These are phyloP conservation scores for Anneissia japonica DNA, from an alignment of 35 echinoderm and acorn worm species.

Conservation along the genomic window DNA sequence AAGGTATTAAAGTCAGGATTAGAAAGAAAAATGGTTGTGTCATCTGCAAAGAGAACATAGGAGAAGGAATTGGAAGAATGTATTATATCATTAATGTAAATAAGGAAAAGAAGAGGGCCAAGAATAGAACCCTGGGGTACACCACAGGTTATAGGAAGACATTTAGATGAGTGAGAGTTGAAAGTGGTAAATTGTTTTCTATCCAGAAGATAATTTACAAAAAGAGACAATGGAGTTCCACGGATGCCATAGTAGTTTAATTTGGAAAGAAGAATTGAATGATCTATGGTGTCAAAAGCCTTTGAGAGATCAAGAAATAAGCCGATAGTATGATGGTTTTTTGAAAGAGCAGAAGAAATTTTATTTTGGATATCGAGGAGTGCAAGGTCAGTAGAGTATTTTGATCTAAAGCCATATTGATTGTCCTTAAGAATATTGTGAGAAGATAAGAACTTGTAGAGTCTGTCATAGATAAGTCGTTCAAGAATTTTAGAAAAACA, in stretches of 20 bases:
- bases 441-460: not conserved
- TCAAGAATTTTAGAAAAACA: conserved; percentile 43
- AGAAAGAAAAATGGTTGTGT: not conserved
- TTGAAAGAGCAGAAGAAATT: not conserved
- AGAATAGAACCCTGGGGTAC: conserved; percentile 17
- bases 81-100: too few relatives aligned
- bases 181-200: not conserved
- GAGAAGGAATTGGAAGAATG: too few relatives aligned
- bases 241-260: conserved; percentile 8
- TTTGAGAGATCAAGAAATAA: not conserved
- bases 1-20: not conserved
- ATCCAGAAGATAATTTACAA: not conserved
- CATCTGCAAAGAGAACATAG: not conserved
- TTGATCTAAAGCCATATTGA: conserved; percentile 37
- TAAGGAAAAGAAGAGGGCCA: conserved; percentile 19
- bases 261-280: not conserved
- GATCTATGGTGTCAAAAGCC: conserved; percentile 9
- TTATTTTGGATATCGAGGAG: conserved; percentile 21
- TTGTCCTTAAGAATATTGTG: conserved; percentile 6
- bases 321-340: conserved; percentile 6
- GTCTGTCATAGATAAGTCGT: conserved; percentile 6
- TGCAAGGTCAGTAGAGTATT: conserved; percentile 21
- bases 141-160: not conserved
- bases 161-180: not conserved
- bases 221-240: not conserved